Conservation (phyloP, 2,113 vertebrate species). For the Ivindomyrus marchei region DNA sequence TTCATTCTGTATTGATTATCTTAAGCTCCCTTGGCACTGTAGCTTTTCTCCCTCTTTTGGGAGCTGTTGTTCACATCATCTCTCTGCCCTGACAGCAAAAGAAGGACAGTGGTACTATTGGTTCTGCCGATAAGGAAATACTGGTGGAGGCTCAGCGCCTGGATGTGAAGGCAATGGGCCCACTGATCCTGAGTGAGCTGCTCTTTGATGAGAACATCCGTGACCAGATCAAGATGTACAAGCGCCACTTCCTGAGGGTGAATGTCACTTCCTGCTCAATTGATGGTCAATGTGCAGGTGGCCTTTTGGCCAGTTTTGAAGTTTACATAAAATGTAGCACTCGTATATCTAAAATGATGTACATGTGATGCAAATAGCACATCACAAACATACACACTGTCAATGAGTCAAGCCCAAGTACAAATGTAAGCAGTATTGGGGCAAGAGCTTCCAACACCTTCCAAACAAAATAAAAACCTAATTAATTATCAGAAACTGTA, state of each 20-base stretch:
- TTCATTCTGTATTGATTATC: not conserved
- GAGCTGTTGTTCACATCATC: not conserved
- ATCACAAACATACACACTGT: not conserved
- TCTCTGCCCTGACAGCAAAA: slow-evolving; percentile 65
- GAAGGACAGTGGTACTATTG: slow-evolving; percentile 83
- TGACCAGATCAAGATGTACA: slow-evolving; percentile 93
- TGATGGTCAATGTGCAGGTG: not conserved
- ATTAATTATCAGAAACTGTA: not conserved
- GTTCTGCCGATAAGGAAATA: slow-evolving; percentile 86
- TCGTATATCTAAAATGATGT: not conserved
- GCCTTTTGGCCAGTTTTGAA: not conserved
- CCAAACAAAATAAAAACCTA: not conserved
- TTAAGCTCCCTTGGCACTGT: not conserved
- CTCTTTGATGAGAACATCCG: slow-evolving; percentile 91
- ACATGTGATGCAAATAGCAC: not conserved
- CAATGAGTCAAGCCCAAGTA: not conserved
- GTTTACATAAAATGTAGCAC: not conserved
- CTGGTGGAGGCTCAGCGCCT: slow-evolving; percentile 91
- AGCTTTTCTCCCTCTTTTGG: not conserved
- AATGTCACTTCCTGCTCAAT: slow-evolving; percentile 36
- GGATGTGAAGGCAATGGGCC: slow-evolving; percentile 93
- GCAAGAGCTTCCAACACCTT: not conserved
- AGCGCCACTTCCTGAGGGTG: slow-evolving; percentile 90
- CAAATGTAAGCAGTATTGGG: not conserved
- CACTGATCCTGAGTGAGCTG: slow-evolving; percentile 92